A percentile compares a stretch with the other conserved stretches of the same genome.
These are phyloP conservation scores for Anomalospiza imberbis DNA, from an alignment of 2,797 vertebrate genomes.

Conservation along the genomic window DNA sequence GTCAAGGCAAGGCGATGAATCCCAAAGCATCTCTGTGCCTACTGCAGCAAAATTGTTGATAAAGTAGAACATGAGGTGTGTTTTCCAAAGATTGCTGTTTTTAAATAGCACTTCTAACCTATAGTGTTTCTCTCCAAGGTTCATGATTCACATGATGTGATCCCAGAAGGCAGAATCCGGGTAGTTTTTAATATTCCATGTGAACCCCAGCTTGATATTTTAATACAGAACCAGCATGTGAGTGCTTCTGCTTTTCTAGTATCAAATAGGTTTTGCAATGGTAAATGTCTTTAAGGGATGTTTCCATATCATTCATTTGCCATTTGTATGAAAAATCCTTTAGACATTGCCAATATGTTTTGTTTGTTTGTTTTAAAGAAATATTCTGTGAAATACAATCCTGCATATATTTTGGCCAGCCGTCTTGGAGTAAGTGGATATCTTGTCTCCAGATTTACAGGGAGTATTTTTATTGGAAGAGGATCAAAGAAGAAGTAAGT, in stretches of 20 bases:
- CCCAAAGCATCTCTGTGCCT: not conserved
- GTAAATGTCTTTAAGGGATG: not conserved
- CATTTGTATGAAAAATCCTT: not conserved
- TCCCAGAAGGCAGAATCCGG: conserved; percentile 90
- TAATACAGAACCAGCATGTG: conserved; percentile 98
- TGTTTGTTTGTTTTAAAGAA: conserved; percentile 81
- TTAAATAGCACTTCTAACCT: not conserved
- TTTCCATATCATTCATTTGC: not conserved
- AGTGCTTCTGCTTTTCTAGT: conserved; percentile 60
- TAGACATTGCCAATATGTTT: not conserved
- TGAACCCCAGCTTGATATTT: conserved; percentile 89
- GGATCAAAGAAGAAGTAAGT: conserved; percentile 95
- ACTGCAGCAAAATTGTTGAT: not conserved
- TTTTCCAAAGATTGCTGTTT: not conserved
- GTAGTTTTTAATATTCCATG: conserved; percentile 92
- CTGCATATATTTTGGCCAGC: conserved; percentile 92
- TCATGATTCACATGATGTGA: conserved; percentile 92
- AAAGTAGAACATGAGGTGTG: not conserved
- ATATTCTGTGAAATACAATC: conserved; percentile 96
- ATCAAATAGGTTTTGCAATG: not conserved
- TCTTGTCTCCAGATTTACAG: conserved; percentile 97
- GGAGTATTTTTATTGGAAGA: conserved; percentile 96
- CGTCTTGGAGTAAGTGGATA: conserved; percentile 93
- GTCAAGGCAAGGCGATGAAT: not conserved
- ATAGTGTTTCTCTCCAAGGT: conserved; percentile 73